Conservation (phyloP, 2,113 vertebrate genomes). For the Petrocephalus zakoni region DNA sequence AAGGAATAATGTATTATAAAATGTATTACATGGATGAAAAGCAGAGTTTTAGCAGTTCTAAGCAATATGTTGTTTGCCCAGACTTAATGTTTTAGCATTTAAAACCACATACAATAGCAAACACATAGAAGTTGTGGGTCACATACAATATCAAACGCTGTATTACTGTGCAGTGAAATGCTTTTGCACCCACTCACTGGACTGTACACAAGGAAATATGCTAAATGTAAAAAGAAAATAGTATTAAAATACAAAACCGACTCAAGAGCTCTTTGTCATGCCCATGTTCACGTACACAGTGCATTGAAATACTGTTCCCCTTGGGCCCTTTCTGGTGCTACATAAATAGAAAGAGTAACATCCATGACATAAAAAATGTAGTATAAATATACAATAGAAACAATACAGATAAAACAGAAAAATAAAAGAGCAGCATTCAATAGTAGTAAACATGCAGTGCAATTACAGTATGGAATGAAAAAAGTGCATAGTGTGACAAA, state of each 20-base stretch:
- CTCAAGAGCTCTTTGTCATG: background rate
- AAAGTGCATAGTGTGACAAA: background rate
- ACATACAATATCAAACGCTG: background rate
- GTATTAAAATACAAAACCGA: background rate
- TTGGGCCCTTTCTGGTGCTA: background rate
- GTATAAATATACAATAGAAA: background rate
- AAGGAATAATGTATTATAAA: too few relatives aligned
- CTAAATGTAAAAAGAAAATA: background rate
- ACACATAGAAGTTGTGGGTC: background rate
- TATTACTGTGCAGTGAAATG: background rate
- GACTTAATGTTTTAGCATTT: background rate
- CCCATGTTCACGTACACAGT: background rate
- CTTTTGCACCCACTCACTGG: background rate
- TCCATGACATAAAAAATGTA: background rate
- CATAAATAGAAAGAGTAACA: background rate
- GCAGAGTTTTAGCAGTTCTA: too few relatives aligned
- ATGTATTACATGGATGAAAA: too few relatives aligned
- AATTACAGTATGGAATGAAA: background rate
- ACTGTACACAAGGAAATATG: background rate
- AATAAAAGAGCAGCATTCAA: background rate
- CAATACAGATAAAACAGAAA: background rate
- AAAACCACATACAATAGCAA: background rate
- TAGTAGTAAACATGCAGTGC: background rate
- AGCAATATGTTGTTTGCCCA: background rate
- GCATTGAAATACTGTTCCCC: background rate